Base-by-base conservation (phyloP, 2,113 vertebrate genomes). In the Panurus biarmicus region DNA sequence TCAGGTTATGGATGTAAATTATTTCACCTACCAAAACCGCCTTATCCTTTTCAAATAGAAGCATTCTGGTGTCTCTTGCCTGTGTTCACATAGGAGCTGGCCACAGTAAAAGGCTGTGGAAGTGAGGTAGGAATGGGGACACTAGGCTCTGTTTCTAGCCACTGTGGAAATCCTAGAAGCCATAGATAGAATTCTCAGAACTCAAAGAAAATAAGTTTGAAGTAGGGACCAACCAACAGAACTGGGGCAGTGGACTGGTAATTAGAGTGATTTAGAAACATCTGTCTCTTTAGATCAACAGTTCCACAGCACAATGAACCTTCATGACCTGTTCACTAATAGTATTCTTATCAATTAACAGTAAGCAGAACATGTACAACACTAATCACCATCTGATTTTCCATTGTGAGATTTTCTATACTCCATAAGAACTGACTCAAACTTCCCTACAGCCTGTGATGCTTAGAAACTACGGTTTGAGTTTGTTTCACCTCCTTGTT, bases 131-230 rank as follows among this genome's bases (percentile, higher is more conserved):
- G 16, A 57, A 21, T 21, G 4, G 6, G 20, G 33, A 61, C 17
- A 22, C 26, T 9, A 64, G 13, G 57, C 20, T 54, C 22, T 0
- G 0, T 53, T 29, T 65, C n/a, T 45, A 79, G 35, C 5, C n/a
- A 54, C 11, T 53, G 8, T 21, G 12, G 45, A 82, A 31, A 53
- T 73, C 50, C 62, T 40, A 65, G 26, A 82, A 85, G 16, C n/a
- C 58, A 75, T 0, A 57, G 21, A 57, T 2, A 57, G 40, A 82
- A 82, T 36, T 48, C 9, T 70, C 47, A 72, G 21, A 17, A n/a
- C 22, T 50, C 38, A 6, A 58, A 73, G 40, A 86, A 70, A 76
- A 3, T 15, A 87, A 64, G 15, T 35, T 23, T 72, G 44, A 73
- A 40, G 12, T 24, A 26, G 31, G 31, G 20, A 35, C 13, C 36